phyloP scores from a whole-genome alignment of 2,113 vertebrate species.

The Sciurus niger region DNA sequence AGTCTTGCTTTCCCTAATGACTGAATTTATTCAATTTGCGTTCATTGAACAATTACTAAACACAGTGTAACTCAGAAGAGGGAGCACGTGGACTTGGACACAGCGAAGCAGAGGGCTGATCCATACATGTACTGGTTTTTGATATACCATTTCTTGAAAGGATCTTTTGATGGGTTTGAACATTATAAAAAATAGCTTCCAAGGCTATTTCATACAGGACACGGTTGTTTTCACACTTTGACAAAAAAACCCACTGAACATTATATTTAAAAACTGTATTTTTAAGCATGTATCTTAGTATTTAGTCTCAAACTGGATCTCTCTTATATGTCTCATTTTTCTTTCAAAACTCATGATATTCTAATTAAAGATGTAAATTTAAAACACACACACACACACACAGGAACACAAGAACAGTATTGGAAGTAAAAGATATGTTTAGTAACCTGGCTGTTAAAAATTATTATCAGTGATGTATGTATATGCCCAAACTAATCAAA shows the following conservation, averaged over 20 bases:
- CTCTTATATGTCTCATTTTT: background rate
- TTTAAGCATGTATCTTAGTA: background rate
- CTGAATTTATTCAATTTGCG: background rate
- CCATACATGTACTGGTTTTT: fast-evolving
- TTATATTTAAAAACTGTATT: background rate
- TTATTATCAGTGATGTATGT: no score
- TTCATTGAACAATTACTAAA: background rate
- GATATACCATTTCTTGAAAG: background rate
- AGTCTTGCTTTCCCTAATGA: background rate
- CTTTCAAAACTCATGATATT: background rate
- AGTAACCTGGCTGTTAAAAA: no score
- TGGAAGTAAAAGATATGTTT: no score
- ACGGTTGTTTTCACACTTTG: background rate
- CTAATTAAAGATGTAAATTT: background rate
- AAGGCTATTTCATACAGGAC: background rate
- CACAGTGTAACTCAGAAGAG: background rate
- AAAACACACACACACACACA: no score
- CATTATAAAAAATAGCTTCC: background rate
- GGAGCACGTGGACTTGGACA: background rate
- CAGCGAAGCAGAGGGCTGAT: background rate
- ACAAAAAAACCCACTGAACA: background rate
- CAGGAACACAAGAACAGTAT: no score
- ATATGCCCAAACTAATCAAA: no score
- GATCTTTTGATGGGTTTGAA: background rate
- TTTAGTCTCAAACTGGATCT: background rate